Conservation (phyloP, 2,797 vertebrate species). For the Rhinella marina region DNA sequence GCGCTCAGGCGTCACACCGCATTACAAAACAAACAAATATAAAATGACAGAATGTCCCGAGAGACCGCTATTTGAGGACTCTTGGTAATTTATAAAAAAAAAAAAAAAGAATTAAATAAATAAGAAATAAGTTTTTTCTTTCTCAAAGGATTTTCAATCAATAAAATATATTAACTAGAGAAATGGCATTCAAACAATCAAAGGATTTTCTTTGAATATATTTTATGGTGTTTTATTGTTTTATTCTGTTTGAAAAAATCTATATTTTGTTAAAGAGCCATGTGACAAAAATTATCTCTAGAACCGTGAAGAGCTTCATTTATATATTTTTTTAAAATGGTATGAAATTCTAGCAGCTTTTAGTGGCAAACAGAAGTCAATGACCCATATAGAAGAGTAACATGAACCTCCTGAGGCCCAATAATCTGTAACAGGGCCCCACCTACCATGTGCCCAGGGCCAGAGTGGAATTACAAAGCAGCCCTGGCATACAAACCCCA, state of each 20-base stretch:
- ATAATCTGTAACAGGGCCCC: not conserved
- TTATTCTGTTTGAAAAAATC: constrained; percentile 15
- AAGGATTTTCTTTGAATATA: not conserved
- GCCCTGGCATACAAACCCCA: no score
- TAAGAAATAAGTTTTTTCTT: constrained; percentile 13
- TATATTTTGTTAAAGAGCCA: constrained; percentile 8
- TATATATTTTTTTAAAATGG: not conserved
- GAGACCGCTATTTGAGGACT: constrained; percentile 41
- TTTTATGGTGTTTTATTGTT: not conserved
- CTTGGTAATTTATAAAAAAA: constrained; percentile 39
- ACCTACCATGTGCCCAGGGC: no score
- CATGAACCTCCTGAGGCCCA: not conserved
- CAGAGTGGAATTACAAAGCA: no score
- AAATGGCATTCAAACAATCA: constrained; percentile 21
- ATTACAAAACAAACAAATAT: constrained; percentile 58
- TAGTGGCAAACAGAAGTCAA: not conserved
- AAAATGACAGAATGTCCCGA: constrained; percentile 50
- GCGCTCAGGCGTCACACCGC: constrained; percentile 50
- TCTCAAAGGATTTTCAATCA: constrained; percentile 43
- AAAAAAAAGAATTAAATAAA: not conserved
- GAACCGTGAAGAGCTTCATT: not conserved
- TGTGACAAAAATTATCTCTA: not conserved
- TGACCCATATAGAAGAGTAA: not conserved
- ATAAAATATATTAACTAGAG: constrained; percentile 41
- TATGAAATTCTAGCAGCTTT: not conserved